Base-by-base conservation (phyloP, 2,888 invertebrate species). In the Epinotia nisella region DNA sequence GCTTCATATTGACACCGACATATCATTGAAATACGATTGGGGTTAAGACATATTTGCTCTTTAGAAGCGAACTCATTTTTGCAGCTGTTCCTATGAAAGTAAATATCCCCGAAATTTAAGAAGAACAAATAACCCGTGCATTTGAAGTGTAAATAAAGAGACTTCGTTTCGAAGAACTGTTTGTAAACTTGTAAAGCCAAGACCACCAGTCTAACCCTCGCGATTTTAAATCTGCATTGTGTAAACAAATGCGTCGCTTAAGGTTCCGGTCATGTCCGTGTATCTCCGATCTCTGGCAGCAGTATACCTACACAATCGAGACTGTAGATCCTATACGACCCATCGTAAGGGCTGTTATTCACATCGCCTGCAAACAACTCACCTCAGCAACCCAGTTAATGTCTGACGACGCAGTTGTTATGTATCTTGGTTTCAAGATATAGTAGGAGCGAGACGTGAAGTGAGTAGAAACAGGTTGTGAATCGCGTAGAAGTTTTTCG, bases 201-300 rank as follows among this genome's bases (percentile, higher is more conserved):
- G 15, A 45, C 15, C n/a, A 45, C n/a, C n/a, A n/a, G n/a, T n/a
- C 45, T 45, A 45, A 49, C n/a, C 5, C 1, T 49, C 49, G n/a
- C 17, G 10, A 64, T 64, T 19, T 65, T n/a, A 35, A 35, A 53
- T 24, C 59, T 21, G 55, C 59, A 58, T 72, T 72, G 75, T 51
- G 65, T 41, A 70, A 70, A 66, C 67, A 65, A 61, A 49, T 21
- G 45, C 45, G 58, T 15, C 45, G 45, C 45, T 58, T 24, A 45
- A 56, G n/a, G 58, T 72, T 75, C 71, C 75, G 75, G 71, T 29
- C 69, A 53, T 56, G 49, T n/a, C 7, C 62, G 64, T n/a, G n/a
- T 71, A 74, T 71, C 74, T 51, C 19, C 17, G 3, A 71, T 74
- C 70, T 70, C 39, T 55, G 65, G 39, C 59, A 51, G 64, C 49